Percentiles rank a stretch among this genome's conserved stretches.
phyloP scores from a whole-genome alignment of 2,888 invertebrate species.

The Athrips mouffetella region DNA sequence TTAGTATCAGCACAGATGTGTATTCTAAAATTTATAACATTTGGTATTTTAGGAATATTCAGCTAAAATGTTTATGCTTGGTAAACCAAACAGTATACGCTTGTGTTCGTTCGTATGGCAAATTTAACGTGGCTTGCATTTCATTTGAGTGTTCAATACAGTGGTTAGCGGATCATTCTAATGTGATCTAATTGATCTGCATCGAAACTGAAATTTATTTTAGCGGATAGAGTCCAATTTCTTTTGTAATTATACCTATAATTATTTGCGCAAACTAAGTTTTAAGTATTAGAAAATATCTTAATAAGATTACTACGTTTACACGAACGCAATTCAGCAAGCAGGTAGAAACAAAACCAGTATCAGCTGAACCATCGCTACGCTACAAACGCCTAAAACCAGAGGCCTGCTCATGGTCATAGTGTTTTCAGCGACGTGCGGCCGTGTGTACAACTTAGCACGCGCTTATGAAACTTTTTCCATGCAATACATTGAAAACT shows the following conservation, averaged over 20 bases:
- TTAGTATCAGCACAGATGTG: too few relatives aligned
- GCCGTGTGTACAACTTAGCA: background rate
- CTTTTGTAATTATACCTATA: too few relatives aligned
- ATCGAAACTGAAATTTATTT: background rate
- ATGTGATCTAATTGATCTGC: background rate
- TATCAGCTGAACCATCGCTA: too few relatives aligned
- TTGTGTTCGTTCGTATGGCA: background rate
- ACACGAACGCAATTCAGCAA: background rate
- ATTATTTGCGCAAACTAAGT: too few relatives aligned
- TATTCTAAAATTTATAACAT: too few relatives aligned
- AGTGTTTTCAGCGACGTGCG: too few relatives aligned
- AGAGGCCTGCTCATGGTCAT: background rate
- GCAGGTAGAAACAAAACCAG: background rate
- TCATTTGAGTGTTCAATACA: background rate
- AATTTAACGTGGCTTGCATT: background rate
- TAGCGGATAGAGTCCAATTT: background rate
- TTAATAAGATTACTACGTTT: too few relatives aligned
- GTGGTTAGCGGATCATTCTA: background rate
- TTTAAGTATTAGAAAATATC: too few relatives aligned
- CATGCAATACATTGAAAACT: background rate
- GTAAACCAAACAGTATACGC: too few relatives aligned
- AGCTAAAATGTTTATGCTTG: too few relatives aligned
- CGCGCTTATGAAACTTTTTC: conserved; percentile 1
- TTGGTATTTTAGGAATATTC: too few relatives aligned
- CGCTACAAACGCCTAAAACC: too few relatives aligned